These are phyloP conservation scores for Astreopora myriophthalma DNA, from an alignment of 64 coral and sea anemone genomes.

Conservation along the genomic window DNA sequence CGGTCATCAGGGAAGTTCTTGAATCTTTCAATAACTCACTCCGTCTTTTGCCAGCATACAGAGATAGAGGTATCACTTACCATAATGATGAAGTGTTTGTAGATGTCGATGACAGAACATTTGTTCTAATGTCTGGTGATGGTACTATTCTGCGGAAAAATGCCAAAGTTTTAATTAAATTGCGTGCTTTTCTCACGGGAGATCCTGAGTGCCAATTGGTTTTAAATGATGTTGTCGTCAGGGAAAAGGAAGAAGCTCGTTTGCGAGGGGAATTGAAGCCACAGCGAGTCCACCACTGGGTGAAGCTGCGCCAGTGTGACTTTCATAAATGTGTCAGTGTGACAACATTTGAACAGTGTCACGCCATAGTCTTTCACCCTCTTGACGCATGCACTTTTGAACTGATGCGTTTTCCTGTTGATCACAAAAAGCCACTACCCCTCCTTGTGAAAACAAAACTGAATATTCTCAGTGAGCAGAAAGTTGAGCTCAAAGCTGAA, in stretches of 20 bases:
- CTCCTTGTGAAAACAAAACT: slow-evolving; percentile 77
- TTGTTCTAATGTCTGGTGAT: slow-evolving; percentile 72
- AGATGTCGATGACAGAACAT: slow-evolving; percentile 87
- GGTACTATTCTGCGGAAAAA: slow-evolving; percentile 83
- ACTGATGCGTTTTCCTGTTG: slow-evolving; percentile 88
- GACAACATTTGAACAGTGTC: slow-evolving; percentile 68
- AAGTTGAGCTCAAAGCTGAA: slow-evolving; percentile 90
- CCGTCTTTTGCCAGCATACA: slow-evolving; percentile 85
- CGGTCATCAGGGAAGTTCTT: slow-evolving; percentile 80
- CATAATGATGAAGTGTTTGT: slow-evolving; percentile 93
- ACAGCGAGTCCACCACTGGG: slow-evolving; percentile 92
- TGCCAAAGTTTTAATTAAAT: slow-evolving; percentile 81
- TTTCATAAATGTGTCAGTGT: slow-evolving; percentile 90
- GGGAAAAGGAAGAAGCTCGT: slow-evolving; percentile 85
- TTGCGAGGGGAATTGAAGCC: slow-evolving; percentile 87
- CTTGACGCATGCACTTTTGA: slow-evolving; percentile 99
- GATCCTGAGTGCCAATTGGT: slow-evolving; percentile 96
- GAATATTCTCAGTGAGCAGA: slow-evolving; percentile 82
- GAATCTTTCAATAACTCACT: slow-evolving; percentile 84
- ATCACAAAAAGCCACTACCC: slow-evolving; percentile 86
- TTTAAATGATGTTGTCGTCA: slow-evolving; percentile 85
- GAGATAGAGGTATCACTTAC: slow-evolving; percentile 95
- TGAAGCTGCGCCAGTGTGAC: slow-evolving; percentile 66
- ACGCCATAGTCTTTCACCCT: slow-evolving; percentile 91
- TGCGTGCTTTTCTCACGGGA: slow-evolving; percentile 91